Conservation (phyloP, 2,113 vertebrate species). For the Triplophysa rosa region DNA sequence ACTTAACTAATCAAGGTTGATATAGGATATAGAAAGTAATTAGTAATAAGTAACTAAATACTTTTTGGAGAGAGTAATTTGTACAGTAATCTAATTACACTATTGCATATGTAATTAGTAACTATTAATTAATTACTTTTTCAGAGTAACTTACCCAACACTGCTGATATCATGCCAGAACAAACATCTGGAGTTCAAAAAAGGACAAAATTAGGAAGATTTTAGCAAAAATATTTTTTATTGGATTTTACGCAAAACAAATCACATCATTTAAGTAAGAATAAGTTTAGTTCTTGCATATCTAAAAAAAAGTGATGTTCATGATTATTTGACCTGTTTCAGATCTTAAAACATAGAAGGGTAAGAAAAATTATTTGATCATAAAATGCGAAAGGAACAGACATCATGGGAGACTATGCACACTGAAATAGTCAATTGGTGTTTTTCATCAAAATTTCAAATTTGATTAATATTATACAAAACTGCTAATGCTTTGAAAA, state of each 20-base stretch:
- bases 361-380: background rate
- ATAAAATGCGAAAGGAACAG: background rate
- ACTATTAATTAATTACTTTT: no score
- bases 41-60: no score
- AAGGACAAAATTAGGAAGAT: background rate
- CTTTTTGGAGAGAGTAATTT: no score
- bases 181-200: background rate
- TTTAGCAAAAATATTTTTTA: conserved; percentile 73
- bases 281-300: background rate
- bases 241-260: conserved; percentile 59
- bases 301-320: background rate
- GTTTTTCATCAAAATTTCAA: no score
- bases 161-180: background rate
- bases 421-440: background rate
- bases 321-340: background rate
- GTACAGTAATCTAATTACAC: no score
- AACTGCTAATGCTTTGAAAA: background rate
- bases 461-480: background rate
- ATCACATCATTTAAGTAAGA: conserved; percentile 5
- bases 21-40: no score
- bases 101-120: no score
- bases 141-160: no score
- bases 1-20: no score
- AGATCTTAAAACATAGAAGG: background rate
- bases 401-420: background rate